Base-by-base conservation (phyloP, 2,113 vertebrate species). In the Pyrgilauda ruficollis region DNA sequence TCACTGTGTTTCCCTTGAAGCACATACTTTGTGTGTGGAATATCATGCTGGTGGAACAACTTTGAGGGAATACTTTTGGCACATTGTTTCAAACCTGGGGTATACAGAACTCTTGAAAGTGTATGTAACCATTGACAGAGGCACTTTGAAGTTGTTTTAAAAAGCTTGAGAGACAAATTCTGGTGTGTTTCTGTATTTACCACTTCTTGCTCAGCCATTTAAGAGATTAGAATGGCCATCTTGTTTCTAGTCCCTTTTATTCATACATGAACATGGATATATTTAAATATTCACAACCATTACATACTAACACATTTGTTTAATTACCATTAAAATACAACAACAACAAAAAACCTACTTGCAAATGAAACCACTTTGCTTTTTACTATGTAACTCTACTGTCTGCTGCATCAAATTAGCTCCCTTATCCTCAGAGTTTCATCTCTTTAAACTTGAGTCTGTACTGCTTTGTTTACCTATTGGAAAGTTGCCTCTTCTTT, bases 11-110 rank as follows among this genome's bases (percentile, higher is more conserved):
- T 92, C 63, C 23, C 50, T 49, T 39, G 53, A 73, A 85, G 83
- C 9, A 2, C 33, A 15, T 44, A 13, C 6, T 4, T 44, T 74
- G 39, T 43, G n/a, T 76, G 19, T 72, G 49, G 66, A 79, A 64
- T 35, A 31, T 1, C 11, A 0, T 64, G 11, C 16, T 2, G 2
- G 15, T 13, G 6, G 46, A 47, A 33, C 23, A 39, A 77, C 37
- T 86, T 58, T 53, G 52, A 1, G 0, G 49, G 75, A 91, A n/a
- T 28, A 26, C 28, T 72, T 86, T 37, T 61, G 74, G 63, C 70
- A 53, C 9, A 0, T 26, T 22, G 6, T 49, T 89, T 46, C 39
- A 81, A 55, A 73, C 0, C 0, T 20, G 10, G 37, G 5, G 11
- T 37, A 13, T 75, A 15, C 33, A 33, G 61, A 75, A 19, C 52